These are phyloP conservation scores for Tetragnatha versicolor DNA, from an alignment of 1,140 invertebrate genomes.

Conservation along the genomic window DNA sequence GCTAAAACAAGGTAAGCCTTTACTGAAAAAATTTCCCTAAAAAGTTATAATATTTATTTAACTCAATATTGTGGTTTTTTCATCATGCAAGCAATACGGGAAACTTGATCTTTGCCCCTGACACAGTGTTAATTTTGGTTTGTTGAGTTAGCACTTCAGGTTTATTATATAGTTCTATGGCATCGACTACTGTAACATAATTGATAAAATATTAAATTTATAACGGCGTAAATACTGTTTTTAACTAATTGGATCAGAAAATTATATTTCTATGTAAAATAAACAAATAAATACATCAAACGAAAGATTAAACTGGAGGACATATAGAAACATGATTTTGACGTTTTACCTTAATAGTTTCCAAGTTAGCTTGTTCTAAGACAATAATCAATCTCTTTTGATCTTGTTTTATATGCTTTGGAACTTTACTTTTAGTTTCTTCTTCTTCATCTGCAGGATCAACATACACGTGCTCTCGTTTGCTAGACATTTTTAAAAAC, in stretches of 20 bases:
- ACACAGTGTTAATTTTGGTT: too few species aligned
- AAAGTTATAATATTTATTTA: too few species aligned
- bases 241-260: neutral
- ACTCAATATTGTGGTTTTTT: too few species aligned
- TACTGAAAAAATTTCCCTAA: too few species aligned
- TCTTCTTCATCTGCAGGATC: constrained; percentile 70
- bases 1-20: too few species aligned
- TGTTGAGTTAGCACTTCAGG: too few species aligned
- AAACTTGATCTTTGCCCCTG: too few species aligned
- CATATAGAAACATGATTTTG: neutral
- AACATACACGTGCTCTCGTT: constrained; percentile 63
- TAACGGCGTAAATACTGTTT: too few species aligned
- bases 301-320: neutral
- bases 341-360: constrained; percentile 88
- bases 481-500: constrained; percentile 71
- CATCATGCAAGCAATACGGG: too few species aligned
- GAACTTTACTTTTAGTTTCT: constrained; percentile 74
- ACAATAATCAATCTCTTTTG: constrained; percentile 93
- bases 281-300: constrained; percentile 60
- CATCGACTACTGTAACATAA: too few species aligned
- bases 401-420: constrained; percentile 76
- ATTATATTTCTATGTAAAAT: constrained; percentile 65
- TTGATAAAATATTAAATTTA: too few species aligned
- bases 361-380: constrained; percentile 91
- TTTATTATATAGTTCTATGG: too few species aligned